Base-by-base conservation (phyloP, 2,797 vertebrate species). In the Crocodylus rhombifer region DNA sequence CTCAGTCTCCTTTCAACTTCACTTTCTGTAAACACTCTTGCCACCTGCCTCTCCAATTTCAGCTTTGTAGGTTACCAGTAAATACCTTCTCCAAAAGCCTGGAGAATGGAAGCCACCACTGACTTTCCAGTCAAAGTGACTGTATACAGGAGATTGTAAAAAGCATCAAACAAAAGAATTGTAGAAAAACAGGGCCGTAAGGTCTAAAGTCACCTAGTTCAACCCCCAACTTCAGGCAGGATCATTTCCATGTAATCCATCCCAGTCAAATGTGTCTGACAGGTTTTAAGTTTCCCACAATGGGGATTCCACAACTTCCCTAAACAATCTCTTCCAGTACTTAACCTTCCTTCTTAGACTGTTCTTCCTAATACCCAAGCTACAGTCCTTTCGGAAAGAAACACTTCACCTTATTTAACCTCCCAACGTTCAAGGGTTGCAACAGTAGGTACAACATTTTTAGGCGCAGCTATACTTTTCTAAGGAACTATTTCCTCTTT, bases 371-470 rank as follows among this genome's bases (percentile, higher is more conserved):
- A 51, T 51, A 51, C 3, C 42, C 42, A 51, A 51, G 9, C 42
- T 51, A 51, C 42, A 51, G 9, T 51, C 42, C 42, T 51, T 51
- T 89, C 1, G 6, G 30, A 79, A 79, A 7, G 13, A 33, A 64
- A 17, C 2, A 17, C 3, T 87, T 57, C 15, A 87, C 21, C 42
- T 88, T 62, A 67, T 82, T 67, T 65, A 25, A 57, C 57, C 57
- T 36, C 33, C 78, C 30, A 79, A 88, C 90, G 4, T 58, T 26
- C 67, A 87, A 26, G 61, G 23, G 57, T 14, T 80, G 63, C 63
- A 90, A 86, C 0, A 0, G 64, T n/a, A 88, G 30, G 64, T 67
- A 60, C 4, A 60, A 26, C 28, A 51, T 2, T 36, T 36, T 90
- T 1, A 69, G 57, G 63, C 4, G 64, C 0, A 33, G 87, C 82